Evolutionary conservation across 2,888 invertebrate genomes (phyloP).

Genomic region (Petrolisthes cinctipes): DNA sequence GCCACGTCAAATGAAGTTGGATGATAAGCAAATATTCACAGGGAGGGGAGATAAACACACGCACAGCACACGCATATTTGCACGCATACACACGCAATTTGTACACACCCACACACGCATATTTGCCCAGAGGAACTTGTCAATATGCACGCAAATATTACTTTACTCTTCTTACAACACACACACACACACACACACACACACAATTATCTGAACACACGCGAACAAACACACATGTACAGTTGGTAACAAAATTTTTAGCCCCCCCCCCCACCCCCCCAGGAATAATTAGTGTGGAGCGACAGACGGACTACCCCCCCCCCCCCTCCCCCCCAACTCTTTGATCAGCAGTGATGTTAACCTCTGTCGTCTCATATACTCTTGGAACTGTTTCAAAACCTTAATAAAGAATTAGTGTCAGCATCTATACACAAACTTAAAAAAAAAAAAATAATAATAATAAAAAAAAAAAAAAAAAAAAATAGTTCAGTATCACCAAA

Average conservation of each 20-base stretch:
- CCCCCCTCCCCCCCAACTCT: too few relatives aligned
- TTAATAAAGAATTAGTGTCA: too few relatives aligned
- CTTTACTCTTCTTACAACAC: too few relatives aligned
- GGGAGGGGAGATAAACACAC: neutral
- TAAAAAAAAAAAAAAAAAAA: too few relatives aligned
- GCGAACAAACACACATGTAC: neutral
- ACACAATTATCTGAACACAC: neutral
- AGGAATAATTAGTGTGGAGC: too few relatives aligned
- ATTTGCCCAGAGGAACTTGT: neutral
- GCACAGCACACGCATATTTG: conserved; percentile 25
- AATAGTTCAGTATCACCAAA: too few relatives aligned
- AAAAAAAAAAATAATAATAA: too few relatives aligned
- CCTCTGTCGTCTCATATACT: too few relatives aligned
- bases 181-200: conserved; percentile 2
- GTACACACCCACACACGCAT: neutral
- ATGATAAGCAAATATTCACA: neutral
- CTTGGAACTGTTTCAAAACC: too few relatives aligned
- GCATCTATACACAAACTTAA: too few relatives aligned
- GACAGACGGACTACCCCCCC: too few relatives aligned
- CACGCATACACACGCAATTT: neutral
- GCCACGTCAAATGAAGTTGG: conserved; percentile 7
- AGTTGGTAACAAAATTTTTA: neutral
- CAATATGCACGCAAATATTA: neutral
- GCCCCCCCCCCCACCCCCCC: neutral
- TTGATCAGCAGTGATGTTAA: too few relatives aligned